These are phyloP conservation scores for Muricea muricata DNA, from an alignment of 92 coral and sea anemone species.

Conservation along the genomic window DNA sequence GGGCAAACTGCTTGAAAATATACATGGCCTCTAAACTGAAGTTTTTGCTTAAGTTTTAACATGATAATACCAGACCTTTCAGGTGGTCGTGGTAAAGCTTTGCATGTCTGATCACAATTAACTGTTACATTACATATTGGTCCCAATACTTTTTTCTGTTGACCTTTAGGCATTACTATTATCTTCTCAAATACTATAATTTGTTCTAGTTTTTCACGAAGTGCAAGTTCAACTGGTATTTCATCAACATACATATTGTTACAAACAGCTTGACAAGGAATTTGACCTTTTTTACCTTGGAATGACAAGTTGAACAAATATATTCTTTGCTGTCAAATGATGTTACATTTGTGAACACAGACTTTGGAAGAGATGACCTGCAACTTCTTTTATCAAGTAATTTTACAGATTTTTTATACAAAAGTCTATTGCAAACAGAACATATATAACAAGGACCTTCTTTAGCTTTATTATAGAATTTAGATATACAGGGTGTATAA, in stretches of 20 bases:
- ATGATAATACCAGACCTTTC: no score
- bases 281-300: background rate
- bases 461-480: no score
- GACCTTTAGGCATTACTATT: slow-evolving; percentile 47
- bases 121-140: background rate
- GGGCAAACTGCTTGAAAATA: background rate
- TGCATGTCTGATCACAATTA: background rate
- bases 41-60: no score
- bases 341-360: background rate
- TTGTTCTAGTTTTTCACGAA: background rate
- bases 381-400: background rate
- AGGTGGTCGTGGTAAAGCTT: no score
- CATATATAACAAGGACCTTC: no score
- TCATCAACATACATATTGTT: slow-evolving; percentile 5
- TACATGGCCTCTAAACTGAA: background rate
- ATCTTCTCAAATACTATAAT: slow-evolving; percentile 66
- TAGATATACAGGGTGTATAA: no score
- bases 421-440: background rate
- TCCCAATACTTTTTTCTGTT: background rate
- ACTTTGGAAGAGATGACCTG: background rate
- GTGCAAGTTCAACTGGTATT: background rate
- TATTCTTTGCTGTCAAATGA: background rate
- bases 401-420: background rate
- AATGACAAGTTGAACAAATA: background rate
- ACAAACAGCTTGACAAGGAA: background rate